These are phyloP conservation scores for Netelia virgata DNA, from an alignment of 2,888 invertebrate species.

Conservation along the genomic window DNA sequence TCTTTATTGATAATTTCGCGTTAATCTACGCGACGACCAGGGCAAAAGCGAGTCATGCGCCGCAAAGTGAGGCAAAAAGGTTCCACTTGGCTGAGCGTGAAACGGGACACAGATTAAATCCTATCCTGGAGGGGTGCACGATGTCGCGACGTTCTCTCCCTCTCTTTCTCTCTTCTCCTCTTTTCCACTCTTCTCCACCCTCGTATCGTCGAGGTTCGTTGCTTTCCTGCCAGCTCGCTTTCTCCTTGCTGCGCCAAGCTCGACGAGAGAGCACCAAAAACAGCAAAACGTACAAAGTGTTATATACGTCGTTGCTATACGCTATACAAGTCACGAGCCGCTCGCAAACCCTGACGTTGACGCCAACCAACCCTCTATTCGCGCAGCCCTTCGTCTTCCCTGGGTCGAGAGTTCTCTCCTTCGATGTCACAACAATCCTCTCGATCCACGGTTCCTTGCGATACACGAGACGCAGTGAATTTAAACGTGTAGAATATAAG, in stretches of 20 bases:
- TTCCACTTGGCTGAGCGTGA: conserved; percentile 86
- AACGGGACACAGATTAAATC: conserved; percentile 87
- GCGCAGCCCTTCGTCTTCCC: conserved; percentile 67
- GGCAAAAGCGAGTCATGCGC: conserved; percentile 83
- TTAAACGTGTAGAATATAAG: not conserved
- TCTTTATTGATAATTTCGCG: conserved; percentile 86
- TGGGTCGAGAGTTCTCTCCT: conserved; percentile 64
- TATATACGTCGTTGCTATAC: conserved; percentile 25
- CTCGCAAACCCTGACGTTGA: conserved; percentile 53
- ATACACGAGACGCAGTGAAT: conserved; percentile 24
- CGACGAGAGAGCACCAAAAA: conserved; percentile 50
- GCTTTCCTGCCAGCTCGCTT: conserved; percentile 53
- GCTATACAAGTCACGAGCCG: conserved; percentile 18
- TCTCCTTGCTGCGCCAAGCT: conserved; percentile 49
- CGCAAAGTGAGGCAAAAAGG: conserved; percentile 85
- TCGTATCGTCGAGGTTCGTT: conserved; percentile 60
- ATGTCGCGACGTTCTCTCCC: conserved; percentile 78
- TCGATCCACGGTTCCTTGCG: conserved; percentile 59
- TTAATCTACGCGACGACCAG: conserved; percentile 85
- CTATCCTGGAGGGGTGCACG: conserved; percentile 84
- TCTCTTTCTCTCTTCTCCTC: conserved; percentile 62
- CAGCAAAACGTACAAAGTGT: conserved; percentile 7
- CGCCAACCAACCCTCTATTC: conserved; percentile 52
- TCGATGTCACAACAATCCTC: conserved; percentile 76
- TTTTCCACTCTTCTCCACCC: conserved; percentile 46